Evolutionary conservation across 2,888 invertebrate species (phyloP).

Genomic region (Nymphalis urticae): DNA sequence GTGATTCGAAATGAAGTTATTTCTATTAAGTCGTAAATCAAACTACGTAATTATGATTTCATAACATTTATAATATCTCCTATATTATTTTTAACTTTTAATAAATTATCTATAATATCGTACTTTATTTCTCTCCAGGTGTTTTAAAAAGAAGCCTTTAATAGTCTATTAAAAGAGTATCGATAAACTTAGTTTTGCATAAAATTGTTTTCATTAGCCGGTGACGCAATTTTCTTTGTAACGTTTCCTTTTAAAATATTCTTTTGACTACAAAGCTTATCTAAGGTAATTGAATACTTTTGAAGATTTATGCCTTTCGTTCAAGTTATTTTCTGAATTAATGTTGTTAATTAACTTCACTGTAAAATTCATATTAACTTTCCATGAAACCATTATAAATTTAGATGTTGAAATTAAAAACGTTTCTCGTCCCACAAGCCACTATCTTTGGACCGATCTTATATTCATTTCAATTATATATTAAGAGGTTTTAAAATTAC

Average conservation of each 20-base stretch:
- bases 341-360: slow-evolving; percentile 29
- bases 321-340: slow-evolving; percentile 31
- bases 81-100: neutral
- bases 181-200: slow-evolving; percentile 56
- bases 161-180: slow-evolving; percentile 42
- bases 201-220: slow-evolving; percentile 63
- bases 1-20: neutral
- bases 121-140: slow-evolving; percentile 20
- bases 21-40: neutral
- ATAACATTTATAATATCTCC: neutral
- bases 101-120: neutral
- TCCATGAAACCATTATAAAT: neutral
- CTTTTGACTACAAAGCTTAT: slow-evolving; percentile 43
- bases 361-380: slow-evolving; percentile 16
- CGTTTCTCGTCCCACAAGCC: neutral
- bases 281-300: slow-evolving; percentile 41
- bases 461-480: neutral
- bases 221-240: slow-evolving; percentile 42
- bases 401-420: slow-evolving; percentile 1
- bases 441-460: neutral
- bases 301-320: slow-evolving; percentile 37
- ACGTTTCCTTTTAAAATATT: slow-evolving; percentile 43
- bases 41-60: neutral
- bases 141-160: slow-evolving; percentile 29
- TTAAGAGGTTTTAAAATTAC: neutral